Percentiles rank a stretch among this genome's conserved stretches.
phyloP scores from a whole-genome alignment of 1,140 invertebrate genomes.

The Coptotermes formosanus region DNA sequence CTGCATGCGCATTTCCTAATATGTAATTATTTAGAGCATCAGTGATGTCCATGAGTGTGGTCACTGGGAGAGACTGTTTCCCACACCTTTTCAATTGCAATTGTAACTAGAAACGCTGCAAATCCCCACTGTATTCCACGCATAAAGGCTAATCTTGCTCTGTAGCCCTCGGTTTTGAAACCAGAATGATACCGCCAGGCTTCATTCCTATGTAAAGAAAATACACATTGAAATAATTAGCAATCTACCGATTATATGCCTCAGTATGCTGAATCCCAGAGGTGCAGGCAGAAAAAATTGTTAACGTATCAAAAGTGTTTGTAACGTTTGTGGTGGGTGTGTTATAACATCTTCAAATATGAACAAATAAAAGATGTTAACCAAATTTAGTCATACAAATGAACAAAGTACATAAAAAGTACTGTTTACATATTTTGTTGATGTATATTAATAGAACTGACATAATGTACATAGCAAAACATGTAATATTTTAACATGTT shows the following conservation, averaged over 20 bases:
- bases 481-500: no score
- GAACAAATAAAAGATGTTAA: no score
- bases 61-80: slow-evolving; percentile 48
- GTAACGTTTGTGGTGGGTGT: no score
- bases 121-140: slow-evolving; percentile 64
- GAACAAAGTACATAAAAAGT: no score
- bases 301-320: no score
- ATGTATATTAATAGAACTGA: no score
- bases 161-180: slow-evolving; percentile 43
- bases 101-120: slow-evolving; percentile 61
- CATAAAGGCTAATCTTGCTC: slow-evolving; percentile 48
- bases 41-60: slow-evolving; percentile 46
- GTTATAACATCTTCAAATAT: no score
- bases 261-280: neutral
- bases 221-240: slow-evolving; percentile 2
- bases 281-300: neutral
- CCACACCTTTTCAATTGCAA: slow-evolving; percentile 52
- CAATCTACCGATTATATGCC: neutral
- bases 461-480: no score
- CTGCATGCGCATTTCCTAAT: neutral
- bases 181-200: slow-evolving; percentile 67
- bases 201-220: slow-evolving; percentile 63
- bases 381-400: no score
- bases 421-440: no score
- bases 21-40: neutral